A percentile compares a stretch with the other conserved stretches of the same genome.
Evolutionary conservation across 2,888 invertebrate genomes (phyloP).

Genomic region (Drosophila pseudotalamancana): DNA sequence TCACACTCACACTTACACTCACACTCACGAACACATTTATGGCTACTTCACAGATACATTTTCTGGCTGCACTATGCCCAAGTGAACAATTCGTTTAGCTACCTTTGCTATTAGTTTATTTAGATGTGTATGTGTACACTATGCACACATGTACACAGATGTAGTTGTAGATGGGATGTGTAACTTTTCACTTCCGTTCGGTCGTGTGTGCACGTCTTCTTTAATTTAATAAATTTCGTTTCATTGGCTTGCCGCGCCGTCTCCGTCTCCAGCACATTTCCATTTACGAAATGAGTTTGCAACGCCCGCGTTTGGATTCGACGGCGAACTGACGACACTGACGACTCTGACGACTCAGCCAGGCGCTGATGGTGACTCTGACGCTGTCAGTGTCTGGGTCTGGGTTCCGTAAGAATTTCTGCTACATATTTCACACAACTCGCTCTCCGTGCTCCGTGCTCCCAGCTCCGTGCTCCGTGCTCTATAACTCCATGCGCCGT

Average conservation of each 20-base stretch:
- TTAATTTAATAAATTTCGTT: constrained; percentile 76
- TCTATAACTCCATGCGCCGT: constrained; percentile 63
- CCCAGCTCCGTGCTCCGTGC: constrained; percentile 28
- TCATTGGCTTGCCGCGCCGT: constrained; percentile 52
- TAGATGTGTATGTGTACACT: constrained; percentile 28
- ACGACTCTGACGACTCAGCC: constrained; percentile 40
- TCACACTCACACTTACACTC: constrained; percentile 19
- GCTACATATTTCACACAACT: constrained; percentile 28
- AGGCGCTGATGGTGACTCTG: constrained; percentile 50
- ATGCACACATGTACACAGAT: background rate
- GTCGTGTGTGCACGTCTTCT: constrained; percentile 60
- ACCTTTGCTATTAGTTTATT: constrained; percentile 65
- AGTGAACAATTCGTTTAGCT: constrained; percentile 41
- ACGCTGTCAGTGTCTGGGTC: constrained; percentile 57
- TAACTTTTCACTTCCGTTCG: constrained; percentile 70
- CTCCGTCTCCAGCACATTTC: constrained; percentile 61
- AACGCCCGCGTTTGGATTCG: constrained; percentile 51
- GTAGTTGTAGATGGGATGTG: constrained; percentile 10
- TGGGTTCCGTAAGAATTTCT: constrained; percentile 66
- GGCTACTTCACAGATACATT: constrained; percentile 67
- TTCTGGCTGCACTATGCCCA: constrained; percentile 44
- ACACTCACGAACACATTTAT: constrained; percentile 26
- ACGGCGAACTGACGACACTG: constrained; percentile 41
- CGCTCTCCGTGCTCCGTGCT: constrained; percentile 20
- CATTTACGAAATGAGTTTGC: constrained; percentile 63